phyloP scores from a whole-genome alignment of 2,113 vertebrate species.

The Nymphicus hollandicus region DNA sequence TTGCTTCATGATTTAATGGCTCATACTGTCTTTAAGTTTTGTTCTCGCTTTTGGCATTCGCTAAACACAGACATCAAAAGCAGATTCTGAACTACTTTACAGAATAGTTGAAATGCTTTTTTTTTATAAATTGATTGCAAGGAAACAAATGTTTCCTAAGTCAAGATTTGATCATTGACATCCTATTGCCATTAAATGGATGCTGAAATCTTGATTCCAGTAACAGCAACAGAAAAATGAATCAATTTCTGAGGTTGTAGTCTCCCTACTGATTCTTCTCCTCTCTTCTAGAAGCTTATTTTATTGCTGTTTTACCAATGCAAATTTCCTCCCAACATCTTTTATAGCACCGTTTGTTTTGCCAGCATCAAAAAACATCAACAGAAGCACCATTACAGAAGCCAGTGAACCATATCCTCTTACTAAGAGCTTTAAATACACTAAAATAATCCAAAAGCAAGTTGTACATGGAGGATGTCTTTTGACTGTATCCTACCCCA shows the following conservation, averaged over 20 bases:
- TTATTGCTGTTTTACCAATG: not conserved
- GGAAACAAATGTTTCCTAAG: not conserved
- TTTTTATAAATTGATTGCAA: not conserved
- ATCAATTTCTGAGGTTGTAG: not conserved
- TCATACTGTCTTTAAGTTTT: not conserved
- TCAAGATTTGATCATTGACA: not conserved
- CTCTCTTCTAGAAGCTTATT: not conserved
- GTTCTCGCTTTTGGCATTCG: not conserved
- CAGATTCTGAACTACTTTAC: not conserved
- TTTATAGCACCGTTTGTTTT: not conserved
- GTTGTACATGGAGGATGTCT: not conserved
- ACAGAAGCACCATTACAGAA: not conserved
- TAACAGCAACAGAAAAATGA: not conserved
- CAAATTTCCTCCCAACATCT: not conserved
- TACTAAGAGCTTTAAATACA: not conserved
- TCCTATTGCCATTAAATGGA: not conserved
- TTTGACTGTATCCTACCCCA: not conserved
- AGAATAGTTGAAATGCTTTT: not conserved
- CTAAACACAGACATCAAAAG: not conserved
- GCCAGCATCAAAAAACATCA: not conserved
- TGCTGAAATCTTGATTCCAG: not conserved
- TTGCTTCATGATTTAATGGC: not conserved
- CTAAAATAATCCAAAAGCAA: not conserved
- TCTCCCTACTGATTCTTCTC: not conserved
- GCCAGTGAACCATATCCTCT: not conserved